These are phyloP conservation scores for Pristionchus entomophagus DNA, from an alignment of 2,888 invertebrate genomes.

Conservation along the genomic window DNA sequence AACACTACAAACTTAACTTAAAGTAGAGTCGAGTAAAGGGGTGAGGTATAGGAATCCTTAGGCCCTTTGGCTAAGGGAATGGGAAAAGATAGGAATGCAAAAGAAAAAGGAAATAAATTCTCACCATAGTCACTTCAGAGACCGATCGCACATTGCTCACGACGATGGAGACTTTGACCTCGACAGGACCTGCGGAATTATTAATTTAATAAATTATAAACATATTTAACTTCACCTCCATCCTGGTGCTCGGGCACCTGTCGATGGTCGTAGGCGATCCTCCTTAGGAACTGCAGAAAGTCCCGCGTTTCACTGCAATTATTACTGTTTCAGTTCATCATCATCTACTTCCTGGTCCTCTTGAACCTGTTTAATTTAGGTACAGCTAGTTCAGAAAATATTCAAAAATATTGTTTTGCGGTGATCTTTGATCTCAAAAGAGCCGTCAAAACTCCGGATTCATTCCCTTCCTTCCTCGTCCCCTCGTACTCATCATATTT, in stretches of 20 bases:
- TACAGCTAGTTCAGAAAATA: too few relatives aligned
- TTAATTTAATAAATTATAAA: neutral
- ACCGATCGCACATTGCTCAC: conserved; percentile 74
- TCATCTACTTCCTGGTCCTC: neutral
- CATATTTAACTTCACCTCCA: conserved; percentile 61
- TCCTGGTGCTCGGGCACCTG: conserved; percentile 69
- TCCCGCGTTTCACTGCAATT: conserved; percentile 67
- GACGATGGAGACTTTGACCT: conserved; percentile 69
- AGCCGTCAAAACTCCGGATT: too few relatives aligned
- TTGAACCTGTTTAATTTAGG: too few relatives aligned
- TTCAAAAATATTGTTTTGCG: too few relatives aligned
- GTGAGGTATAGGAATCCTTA: too few relatives aligned
- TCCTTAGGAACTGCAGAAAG: conserved; percentile 69
- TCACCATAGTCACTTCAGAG: conserved; percentile 74
- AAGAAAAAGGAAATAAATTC: conserved; percentile 7
- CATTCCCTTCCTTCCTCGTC: conserved; percentile 4
- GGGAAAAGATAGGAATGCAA: too few relatives aligned
- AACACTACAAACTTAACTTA: too few relatives aligned
- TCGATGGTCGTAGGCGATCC: conserved; percentile 72
- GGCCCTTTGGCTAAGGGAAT: too few relatives aligned
- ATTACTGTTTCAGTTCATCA: neutral
- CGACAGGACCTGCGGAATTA: conserved; percentile 62
- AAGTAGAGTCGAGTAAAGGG: too few relatives aligned
- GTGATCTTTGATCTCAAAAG: too few relatives aligned
- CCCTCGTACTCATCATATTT: neutral